These are phyloP conservation scores for Blastomussa wellsi DNA, from an alignment of 92 coral and sea anemone species.

Conservation along the genomic window DNA sequence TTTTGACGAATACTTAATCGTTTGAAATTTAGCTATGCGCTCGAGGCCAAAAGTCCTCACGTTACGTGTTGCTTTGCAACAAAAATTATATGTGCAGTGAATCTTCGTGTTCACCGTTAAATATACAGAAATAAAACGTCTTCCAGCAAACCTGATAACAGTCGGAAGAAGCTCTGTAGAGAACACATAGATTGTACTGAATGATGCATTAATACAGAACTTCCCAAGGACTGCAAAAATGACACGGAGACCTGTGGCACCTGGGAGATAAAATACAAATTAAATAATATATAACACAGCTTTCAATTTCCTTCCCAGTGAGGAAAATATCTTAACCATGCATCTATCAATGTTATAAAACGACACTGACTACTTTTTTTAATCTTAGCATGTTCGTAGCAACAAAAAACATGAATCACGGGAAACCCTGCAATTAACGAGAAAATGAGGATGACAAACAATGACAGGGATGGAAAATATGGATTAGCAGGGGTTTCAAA, in stretches of 20 bases:
- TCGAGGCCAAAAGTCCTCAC: too few species aligned
- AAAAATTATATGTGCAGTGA: too few species aligned
- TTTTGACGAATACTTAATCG: too few species aligned
- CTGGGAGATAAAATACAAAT: background rate
- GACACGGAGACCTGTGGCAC: slow-evolving; percentile 41
- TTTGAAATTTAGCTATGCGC: too few species aligned
- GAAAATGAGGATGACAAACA: too few species aligned
- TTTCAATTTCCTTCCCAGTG: background rate
- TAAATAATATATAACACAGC: background rate
- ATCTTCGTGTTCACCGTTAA: background rate
- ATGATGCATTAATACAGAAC: slow-evolving; percentile 72
- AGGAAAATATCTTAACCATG: background rate
- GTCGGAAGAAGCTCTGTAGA: slow-evolving; percentile 85
- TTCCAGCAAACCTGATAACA: slow-evolving; percentile 65
- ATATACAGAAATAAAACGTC: background rate
- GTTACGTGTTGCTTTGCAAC: too few species aligned
- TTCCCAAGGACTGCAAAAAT: slow-evolving; percentile 82
- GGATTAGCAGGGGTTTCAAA: too few species aligned
- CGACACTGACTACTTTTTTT: background rate
- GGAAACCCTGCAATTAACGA: too few species aligned
- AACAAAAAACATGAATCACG: too few species aligned
- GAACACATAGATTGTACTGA: slow-evolving; percentile 81
- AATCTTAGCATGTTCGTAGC: too few species aligned
- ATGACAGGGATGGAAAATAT: too few species aligned
- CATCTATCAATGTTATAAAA: background rate